These are phyloP conservation scores for Petrophora chlorosata DNA, from an alignment of 2,888 invertebrate genomes.

Conservation along the genomic window DNA sequence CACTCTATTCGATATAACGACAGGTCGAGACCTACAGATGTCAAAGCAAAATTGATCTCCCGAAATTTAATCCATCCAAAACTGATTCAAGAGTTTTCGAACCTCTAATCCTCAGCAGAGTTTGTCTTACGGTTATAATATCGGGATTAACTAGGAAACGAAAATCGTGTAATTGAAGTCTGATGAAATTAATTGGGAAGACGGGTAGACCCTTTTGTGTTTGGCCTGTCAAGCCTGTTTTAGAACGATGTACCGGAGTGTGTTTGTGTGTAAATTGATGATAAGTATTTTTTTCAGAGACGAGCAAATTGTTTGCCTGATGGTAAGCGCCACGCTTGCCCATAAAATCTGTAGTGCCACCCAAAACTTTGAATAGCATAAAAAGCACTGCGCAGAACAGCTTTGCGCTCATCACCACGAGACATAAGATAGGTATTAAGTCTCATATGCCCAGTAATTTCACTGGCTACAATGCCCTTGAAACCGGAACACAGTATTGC, in stretches of 20 bases:
- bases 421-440: no score
- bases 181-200: conserved; percentile 29
- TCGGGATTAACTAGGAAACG: conserved; percentile 30
- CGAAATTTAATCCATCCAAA: conserved; percentile 25
- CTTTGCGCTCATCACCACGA: no score
- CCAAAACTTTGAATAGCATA: no score
- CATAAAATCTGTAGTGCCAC: no score
- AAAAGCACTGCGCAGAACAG: no score
- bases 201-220: conserved; percentile 4
- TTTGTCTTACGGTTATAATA: conserved; percentile 30
- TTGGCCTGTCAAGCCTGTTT: conserved; percentile 3
- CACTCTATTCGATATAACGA: background rate
- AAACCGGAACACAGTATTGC: no score
- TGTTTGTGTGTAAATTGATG: background rate
- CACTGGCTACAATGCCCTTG: no score
- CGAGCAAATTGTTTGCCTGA: no score
- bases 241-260: no score
- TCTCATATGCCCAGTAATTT: no score
- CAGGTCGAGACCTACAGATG: conserved; percentile 9
- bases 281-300: background rate
- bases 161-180: conserved; percentile 34
- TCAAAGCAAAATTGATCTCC: conserved; percentile 27
- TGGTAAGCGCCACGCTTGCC: no score
- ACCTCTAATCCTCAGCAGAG: conserved; percentile 26
- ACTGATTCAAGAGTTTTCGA: conserved; percentile 23